Evolutionary conservation across 1,140 invertebrate species (phyloP).

Genomic region (Drosophila kurseongensis): DNA sequence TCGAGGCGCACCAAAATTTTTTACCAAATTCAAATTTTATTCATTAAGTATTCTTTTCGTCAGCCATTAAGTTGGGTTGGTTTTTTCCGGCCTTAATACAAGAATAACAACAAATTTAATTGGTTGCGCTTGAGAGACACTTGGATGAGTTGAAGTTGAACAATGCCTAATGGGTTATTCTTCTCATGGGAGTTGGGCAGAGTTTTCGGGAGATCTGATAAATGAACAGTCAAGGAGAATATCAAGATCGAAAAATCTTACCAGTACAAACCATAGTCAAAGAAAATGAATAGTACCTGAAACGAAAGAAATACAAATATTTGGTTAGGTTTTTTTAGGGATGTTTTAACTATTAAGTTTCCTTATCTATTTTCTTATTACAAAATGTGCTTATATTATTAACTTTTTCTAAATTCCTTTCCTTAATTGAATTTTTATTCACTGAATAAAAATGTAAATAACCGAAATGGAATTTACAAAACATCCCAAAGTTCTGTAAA

Average conservation of each 20-base stretch:
- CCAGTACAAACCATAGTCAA: background rate
- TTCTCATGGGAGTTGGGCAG: constrained; percentile 28
- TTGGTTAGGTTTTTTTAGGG: background rate
- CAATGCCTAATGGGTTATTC: constrained; percentile 52
- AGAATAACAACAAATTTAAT: constrained; percentile 70
- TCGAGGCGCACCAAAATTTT: constrained; percentile 22
- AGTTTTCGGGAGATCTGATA: constrained; percentile 19
- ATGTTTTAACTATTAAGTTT: too few relatives aligned
- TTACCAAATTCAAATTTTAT: constrained; percentile 52
- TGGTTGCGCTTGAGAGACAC: constrained; percentile 75
- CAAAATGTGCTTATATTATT: too few relatives aligned
- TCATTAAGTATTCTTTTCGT: constrained; percentile 51
- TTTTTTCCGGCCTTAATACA: constrained; percentile 26
- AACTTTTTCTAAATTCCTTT: background rate
- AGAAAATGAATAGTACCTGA: constrained; percentile 17
- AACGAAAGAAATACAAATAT: constrained; percentile 23
- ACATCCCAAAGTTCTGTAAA: too few relatives aligned
- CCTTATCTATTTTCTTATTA: too few relatives aligned
- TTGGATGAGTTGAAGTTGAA: constrained; percentile 40
- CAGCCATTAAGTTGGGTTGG: constrained; percentile 4
- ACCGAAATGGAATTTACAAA: too few relatives aligned
- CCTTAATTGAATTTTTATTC: background rate
- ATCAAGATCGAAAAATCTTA: constrained; percentile 38
- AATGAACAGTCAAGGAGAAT: constrained; percentile 2
- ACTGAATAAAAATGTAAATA: too few relatives aligned